Evolutionary conservation across 2,113 vertebrate genomes (phyloP), one percentile per base, ranked within the genome.

Genomic region (Cyanoderma ruficeps): DNA sequence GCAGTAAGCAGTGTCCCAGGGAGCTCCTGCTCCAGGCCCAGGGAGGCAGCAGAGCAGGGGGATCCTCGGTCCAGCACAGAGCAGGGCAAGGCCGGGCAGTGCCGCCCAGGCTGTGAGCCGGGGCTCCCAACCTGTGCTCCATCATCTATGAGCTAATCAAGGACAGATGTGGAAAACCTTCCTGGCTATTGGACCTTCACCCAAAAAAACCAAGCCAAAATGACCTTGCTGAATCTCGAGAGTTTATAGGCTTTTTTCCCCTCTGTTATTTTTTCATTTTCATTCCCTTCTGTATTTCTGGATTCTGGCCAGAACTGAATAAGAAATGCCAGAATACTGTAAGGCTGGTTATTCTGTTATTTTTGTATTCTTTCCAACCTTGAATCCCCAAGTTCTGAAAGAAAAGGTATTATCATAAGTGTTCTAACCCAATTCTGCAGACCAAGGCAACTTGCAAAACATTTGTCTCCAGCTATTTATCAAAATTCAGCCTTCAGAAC

Each of bases 351-450:
- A 52, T 78, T 81, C 64, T 95, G 70, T 94, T 97, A 89, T 91
- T 96, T 72, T 87, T 96, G 88, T 71, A 64, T 39, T 89, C 65
- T 60, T 94, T 95, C 94, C 94, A 96, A 64, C n/a, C 27, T 46
- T 56, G 68, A 92, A 93, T 86, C 71, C 56, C 22, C 44, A 60
- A 57, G 35, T 86, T 88, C 81, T 82, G 82, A 86, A 93, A 83
- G 71, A 86, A 93, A 88, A 94, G 57, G 28, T 76, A 92, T 81
- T 95, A 71, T 71, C 74, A 0, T 24, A 64, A 64, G 67, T 70
- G 33, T 70, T 87, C 84, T 86, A 93, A 83, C 47, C 31, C 76
- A 86, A 44, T 81, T 90, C 68, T 86, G 55, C 68, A 81, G 60
- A 77, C 67, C 68, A 83, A 90, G 76, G 55, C 52, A 94, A 87